Conservation (phyloP, 2,113 vertebrate species). For the Pollachius pollachius region DNA sequence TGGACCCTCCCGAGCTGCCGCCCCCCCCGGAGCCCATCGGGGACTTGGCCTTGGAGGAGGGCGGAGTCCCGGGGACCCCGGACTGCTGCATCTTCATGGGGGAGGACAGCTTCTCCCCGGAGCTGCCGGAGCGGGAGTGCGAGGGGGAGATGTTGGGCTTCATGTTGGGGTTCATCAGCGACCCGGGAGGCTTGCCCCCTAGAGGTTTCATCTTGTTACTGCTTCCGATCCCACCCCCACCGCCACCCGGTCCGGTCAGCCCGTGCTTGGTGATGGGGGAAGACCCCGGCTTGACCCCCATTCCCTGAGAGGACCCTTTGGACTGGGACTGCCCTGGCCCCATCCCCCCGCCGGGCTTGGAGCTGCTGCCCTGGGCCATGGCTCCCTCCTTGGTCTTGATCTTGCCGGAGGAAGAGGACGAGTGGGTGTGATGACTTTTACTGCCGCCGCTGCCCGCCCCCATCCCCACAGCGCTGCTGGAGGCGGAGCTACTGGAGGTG, state of each 20-base stretch:
- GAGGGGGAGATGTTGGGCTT: constrained; percentile 98
- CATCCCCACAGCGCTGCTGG: constrained; percentile 62
- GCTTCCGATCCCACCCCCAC: constrained; percentile 69
- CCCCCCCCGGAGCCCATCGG: constrained; percentile 90
- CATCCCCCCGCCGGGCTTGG: constrained; percentile 80
- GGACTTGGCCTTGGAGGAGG: constrained; percentile 94
- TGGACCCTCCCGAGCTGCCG: constrained; percentile 83
- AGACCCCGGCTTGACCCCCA: constrained; percentile 85
- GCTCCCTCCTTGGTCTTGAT: constrained; percentile 93
- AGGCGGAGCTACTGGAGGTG: constrained; percentile 86
- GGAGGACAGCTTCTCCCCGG: constrained; percentile 90
- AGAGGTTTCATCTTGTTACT: constrained; percentile 91
- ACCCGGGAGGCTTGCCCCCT: constrained; percentile 89
- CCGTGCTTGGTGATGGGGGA: constrained; percentile 95
- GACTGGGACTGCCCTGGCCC: constrained; percentile 78
- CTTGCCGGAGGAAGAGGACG: constrained; percentile 89
- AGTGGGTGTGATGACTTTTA: constrained; percentile 96
- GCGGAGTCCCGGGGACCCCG: constrained; percentile 90
- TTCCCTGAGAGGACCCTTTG: constrained; percentile 88
- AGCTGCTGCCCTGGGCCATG: constrained; percentile 81
- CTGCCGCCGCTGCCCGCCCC: constrained; percentile 71
- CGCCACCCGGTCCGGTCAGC: constrained; percentile 73
- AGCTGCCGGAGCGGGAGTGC: constrained; percentile 87
- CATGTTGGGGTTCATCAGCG: constrained; percentile 92
- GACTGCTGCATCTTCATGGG: constrained; percentile 89